Base-by-base conservation (phyloP, 1,140 invertebrate genomes). In the Belonocnema kinseyi region DNA sequence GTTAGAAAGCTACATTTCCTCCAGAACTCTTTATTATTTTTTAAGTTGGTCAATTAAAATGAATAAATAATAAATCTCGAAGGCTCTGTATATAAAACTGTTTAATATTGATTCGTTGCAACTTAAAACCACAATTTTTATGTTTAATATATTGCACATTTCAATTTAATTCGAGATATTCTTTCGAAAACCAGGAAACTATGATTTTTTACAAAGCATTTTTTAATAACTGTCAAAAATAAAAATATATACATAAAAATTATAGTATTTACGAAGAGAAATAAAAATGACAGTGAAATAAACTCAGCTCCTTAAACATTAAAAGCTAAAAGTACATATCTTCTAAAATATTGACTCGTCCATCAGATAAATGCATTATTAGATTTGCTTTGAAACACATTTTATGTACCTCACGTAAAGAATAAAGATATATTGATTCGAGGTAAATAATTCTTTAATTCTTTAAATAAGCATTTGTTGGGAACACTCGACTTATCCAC, bases 361-460 rank as follows among this genome's bases (percentile, higher is more conserved):
- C 13, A 8, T 66, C n/a, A 66, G 26, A 66, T 66, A 66, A 66
- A 66, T 66, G 61, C 61, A 66, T 16, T 66, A 40, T 40, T 66
- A 66, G 33, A 66, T 66, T 66, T 66, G 26, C 61, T 66, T 66
- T 66, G 33, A 66, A 66, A 33, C 26, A 66, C 61, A 40, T 66
- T 66, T 66, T 66, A 66, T 66, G 61, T 66, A 40, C 21, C 26
- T 61, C 12, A 13, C 14, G 26, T 33, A 66, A n/a, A 66, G 54
- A 19, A n/a, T 56, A 56, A 56, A 21, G 21, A 61, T 61, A 19
- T 56, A 26, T 61, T 61, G 58, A 61, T 61, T 61, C 58, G 21
- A 61, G 14, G 61, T 13, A 66, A 66, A 66, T 66, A 66, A 66
- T n/a, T 66, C 26, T 66, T 66, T 66, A 66, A 40, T 66, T 66